Conservation (phyloP, 2,888 invertebrate species). For the Acanthosoma haemorrhoidale region DNA sequence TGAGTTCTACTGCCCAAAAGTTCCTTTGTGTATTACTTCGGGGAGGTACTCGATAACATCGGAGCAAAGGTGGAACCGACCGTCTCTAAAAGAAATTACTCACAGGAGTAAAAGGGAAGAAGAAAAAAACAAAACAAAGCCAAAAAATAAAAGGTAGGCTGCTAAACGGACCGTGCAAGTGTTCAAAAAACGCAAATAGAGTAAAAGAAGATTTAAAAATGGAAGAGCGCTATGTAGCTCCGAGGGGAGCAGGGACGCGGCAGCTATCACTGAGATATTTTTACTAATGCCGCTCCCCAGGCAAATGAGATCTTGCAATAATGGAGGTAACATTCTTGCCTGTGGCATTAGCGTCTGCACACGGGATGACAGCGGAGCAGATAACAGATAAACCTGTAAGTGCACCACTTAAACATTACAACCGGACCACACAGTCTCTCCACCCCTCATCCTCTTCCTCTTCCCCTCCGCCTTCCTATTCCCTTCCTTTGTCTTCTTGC, state of each 20-base stretch:
- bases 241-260: not conserved
- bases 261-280: not conserved
- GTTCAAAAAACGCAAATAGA: conserved; percentile 5
- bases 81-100: too few species aligned
- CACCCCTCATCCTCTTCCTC: not conserved
- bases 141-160: not conserved
- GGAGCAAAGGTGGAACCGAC: too few species aligned
- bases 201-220: not conserved
- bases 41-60: too few species aligned
- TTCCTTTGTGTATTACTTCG: too few species aligned
- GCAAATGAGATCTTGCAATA: conserved; percentile 11
- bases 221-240: not conserved
- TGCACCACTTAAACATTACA: not conserved
- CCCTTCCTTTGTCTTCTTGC: not conserved
- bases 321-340: not conserved
- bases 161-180: conserved; percentile 4
- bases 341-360: not conserved
- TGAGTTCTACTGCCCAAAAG: too few species aligned
- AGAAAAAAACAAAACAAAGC: not conserved
- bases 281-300: not conserved
- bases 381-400: not conserved
- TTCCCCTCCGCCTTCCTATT: not conserved
- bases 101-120: too few species aligned
- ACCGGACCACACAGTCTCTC: not conserved
- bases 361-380: not conserved